Percentiles rank a stretch among this genome's conserved stretches.
phyloP scores from a whole-genome alignment of 2,888 invertebrate species.

The Halocaridina rubra region DNA sequence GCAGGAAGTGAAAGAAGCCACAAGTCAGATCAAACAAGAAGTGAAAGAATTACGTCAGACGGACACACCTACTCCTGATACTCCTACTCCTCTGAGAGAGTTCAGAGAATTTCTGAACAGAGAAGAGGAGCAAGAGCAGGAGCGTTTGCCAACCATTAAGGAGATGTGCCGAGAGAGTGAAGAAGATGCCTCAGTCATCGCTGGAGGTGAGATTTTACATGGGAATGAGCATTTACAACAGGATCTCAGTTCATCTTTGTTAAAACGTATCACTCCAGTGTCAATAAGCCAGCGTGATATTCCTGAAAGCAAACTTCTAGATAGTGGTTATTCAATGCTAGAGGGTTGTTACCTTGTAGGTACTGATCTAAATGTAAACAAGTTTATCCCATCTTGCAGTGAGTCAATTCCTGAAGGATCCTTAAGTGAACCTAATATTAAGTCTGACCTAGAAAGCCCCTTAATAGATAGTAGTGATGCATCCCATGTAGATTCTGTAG shows the following conservation, averaged over 20 bases:
- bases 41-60: constrained; percentile 59
- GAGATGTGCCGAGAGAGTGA: constrained; percentile 59
- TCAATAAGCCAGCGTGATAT: neutral
- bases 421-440: constrained; percentile 28
- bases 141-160: constrained; percentile 60
- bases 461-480: constrained; percentile 34
- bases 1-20: constrained; percentile 61
- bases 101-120: constrained; percentile 61
- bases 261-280: constrained; percentile 10
- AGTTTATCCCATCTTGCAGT: constrained; percentile 35
- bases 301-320: constrained; percentile 29
- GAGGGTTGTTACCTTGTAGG: constrained; percentile 36
- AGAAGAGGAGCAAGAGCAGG: constrained; percentile 62
- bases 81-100: constrained; percentile 62
- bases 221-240: neutral
- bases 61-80: constrained; percentile 63
- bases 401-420: constrained; percentile 45
- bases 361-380: constrained; percentile 27
- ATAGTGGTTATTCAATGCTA: constrained; percentile 40
- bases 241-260: neutral
- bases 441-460: constrained; percentile 39
- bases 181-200: constrained; percentile 44
- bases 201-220: constrained; percentile 45
- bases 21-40: constrained; percentile 61
- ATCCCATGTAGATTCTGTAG: constrained; percentile 45